Percentiles rank a stretch among this genome's conserved stretches.
Conservation (phyloP, 2,797 vertebrate species). For the Anguilla obscura region DNA sequence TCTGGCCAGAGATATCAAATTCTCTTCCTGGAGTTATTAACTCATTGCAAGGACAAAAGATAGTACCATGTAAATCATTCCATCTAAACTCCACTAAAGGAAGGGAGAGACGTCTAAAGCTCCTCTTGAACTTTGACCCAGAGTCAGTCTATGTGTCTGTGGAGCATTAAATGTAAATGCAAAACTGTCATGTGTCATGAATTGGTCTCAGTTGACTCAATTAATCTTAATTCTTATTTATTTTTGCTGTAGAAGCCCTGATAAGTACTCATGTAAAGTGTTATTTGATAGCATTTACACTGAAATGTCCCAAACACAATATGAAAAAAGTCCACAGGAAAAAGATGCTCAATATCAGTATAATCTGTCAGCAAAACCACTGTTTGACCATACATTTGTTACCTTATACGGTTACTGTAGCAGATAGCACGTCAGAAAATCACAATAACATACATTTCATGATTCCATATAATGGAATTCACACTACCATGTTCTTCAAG, state of each 20-base stretch:
- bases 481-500: not conserved
- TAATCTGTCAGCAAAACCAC: not conserved
- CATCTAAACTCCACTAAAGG: not conserved
- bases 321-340: not conserved
- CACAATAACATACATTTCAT: not conserved
- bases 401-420: not conserved
- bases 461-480: not conserved
- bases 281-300: not conserved
- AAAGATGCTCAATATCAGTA: not conserved
- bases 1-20: constrained; percentile 64
- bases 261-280: not conserved
- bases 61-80: not conserved
- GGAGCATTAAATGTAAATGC: not conserved
- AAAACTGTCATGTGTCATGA: not conserved
- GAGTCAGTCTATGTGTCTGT: not conserved
- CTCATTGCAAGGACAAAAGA: constrained; percentile 1
- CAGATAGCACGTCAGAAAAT: not conserved
- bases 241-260: not conserved
- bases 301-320: not conserved
- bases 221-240: not conserved
- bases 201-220: not conserved
- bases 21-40: constrained; percentile 40
- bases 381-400: not conserved
- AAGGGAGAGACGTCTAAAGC: too few species aligned
- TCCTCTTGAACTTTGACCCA: not conserved